Evolutionary conservation across 1,140 invertebrate genomes (phyloP), one percentile per base, ranked within the genome.

Genomic region (Drosophila melanogaster): DNA sequence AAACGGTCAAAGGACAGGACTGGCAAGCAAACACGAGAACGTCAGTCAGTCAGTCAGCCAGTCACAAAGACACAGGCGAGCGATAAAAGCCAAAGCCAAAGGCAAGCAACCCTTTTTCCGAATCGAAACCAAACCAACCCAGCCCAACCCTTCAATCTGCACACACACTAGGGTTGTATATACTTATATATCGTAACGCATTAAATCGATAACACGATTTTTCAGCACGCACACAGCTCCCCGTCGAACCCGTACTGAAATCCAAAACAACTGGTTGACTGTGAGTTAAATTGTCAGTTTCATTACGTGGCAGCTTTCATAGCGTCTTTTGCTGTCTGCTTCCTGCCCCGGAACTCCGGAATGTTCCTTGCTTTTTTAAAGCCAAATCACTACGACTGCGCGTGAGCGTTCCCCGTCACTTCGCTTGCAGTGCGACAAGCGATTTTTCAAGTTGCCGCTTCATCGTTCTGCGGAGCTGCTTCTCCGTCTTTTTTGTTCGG

Each of bases 131-230:
- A 26, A 26, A 26, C 30, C 30, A 30, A 30, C 30, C 26, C 26
- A 30, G 8, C 26, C 40, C 37, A 51, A 76, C 70, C 70, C 72
- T 74, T 64, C 46, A 22, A 14, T n/a, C 22, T 19, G 12, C 56
- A 46, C 61, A 60, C 56, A 60, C 12, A 58, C 59, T 26, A 11
- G n/a, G 30, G 30, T n/a, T 26, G 15, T 14, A 58, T 17, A 40
- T 75, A 40, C 47, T 22, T 37, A 38, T 67, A 35, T 60, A 60
- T 47, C 60, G 83, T 30, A 67, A 80, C 84, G 79, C 85, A 90
- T 90, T 90, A 89, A 89, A 89, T 89, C 84, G 85, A 89, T 89
- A 89, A 90, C 84, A 89, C 74, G 80, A 89, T 89, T 89, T 89
- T 90, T 89, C 85, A 89, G 69, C 85, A 90, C 79, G 79, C 84